Conservation (phyloP, 2,113 vertebrate genomes). For the Menura novaehollandiae region DNA sequence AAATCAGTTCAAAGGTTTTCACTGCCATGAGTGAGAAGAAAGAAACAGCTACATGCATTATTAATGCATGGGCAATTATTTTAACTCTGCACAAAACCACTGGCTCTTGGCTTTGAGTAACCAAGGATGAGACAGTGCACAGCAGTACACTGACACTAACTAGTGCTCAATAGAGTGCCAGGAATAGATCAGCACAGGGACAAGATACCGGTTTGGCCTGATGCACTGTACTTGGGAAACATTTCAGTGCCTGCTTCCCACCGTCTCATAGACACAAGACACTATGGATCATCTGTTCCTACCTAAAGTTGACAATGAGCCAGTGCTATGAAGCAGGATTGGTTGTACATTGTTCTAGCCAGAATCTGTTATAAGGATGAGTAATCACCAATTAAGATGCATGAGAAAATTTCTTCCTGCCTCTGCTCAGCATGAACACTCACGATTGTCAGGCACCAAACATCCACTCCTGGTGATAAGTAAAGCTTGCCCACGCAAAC, state of each 20-base stretch:
- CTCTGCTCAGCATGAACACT: not conserved
- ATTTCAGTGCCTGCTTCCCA: not conserved
- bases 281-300: not conserved
- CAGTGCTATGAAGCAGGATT: not conserved
- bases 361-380: not conserved
- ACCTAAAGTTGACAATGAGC: not conserved
- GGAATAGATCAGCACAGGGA: not conserved
- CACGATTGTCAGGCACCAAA: not conserved
- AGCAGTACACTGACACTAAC: not conserved
- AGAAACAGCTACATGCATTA: not conserved
- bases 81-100: not conserved
- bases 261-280: not conserved
- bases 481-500: not conserved
- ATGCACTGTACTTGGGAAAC: not conserved
- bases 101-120: not conserved
- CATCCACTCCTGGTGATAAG: not conserved
- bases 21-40: not conserved
- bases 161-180: fast-evolving
- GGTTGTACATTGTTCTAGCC: not conserved
- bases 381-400: not conserved
- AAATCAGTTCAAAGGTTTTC: not conserved
- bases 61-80: not conserved
- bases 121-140: not conserved
- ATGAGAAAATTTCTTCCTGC: not conserved
- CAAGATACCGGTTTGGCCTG: not conserved